A percentile compares a stretch with the other conserved stretches of the same genome.
Evolutionary conservation across 2,888 invertebrate genomes (phyloP).

Genomic region (Carabus problematicus): DNA sequence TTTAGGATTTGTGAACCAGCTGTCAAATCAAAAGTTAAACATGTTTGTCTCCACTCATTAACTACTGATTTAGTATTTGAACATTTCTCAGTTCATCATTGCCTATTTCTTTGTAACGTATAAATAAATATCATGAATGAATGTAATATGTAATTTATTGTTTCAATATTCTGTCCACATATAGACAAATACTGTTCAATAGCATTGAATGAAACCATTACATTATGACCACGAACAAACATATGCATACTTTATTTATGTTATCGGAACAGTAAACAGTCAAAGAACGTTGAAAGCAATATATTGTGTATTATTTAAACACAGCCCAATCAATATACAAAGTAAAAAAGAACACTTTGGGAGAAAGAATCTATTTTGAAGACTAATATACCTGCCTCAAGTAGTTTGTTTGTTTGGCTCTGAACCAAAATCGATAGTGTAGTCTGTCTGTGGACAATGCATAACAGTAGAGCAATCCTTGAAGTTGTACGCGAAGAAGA

Average conservation of each 20-base stretch:
- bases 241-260: neutral
- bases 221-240: no score
- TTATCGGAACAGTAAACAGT: slow-evolving; percentile 2
- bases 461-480: neutral
- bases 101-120: no score
- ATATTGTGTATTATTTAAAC: slow-evolving; percentile 5
- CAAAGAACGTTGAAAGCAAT: neutral
- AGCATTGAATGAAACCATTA: no score
- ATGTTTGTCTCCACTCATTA: no score
- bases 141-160: no score
- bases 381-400: slow-evolving; percentile 37
- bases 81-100: no score
- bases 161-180: no score
- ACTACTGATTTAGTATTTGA: no score
- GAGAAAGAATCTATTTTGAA: slow-evolving; percentile 31
- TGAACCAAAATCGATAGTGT: slow-evolving; percentile 36
- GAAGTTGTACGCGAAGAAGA: neutral
- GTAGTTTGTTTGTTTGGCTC: slow-evolving; percentile 36
- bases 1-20: no score
- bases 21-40: no score
- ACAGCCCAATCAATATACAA: neutral
- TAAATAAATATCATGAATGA: no score
- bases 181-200: no score
- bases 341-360: slow-evolving; percentile 11
- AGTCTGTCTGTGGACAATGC: slow-evolving; percentile 15